phyloP scores from a whole-genome alignment of 1,140 invertebrate genomes.

The Aphidius ervi region DNA sequence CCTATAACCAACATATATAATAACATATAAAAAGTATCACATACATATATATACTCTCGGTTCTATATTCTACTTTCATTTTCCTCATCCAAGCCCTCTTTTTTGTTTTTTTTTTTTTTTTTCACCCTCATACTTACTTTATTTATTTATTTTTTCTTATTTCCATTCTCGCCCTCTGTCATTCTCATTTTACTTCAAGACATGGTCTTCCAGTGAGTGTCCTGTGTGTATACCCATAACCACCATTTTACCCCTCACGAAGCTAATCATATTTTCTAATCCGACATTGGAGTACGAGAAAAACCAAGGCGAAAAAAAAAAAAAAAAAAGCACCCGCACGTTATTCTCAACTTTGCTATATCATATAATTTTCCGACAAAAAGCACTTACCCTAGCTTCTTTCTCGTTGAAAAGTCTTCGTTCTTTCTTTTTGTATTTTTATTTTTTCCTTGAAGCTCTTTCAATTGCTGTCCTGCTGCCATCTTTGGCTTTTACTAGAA shows the following conservation, averaged over 20 bases:
- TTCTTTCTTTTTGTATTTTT: slow-evolving; percentile 3
- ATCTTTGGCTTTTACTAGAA: slow-evolving; percentile 38
- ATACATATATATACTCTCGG: too few relatives aligned
- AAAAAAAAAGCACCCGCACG: slow-evolving; percentile 34
- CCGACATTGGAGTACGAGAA: slow-evolving; percentile 34
- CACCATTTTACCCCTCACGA: slow-evolving; percentile 24
- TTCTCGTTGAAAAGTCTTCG: slow-evolving; percentile 33
- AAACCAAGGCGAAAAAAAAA: slow-evolving; percentile 10
- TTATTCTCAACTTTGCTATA: slow-evolving; percentile 37
- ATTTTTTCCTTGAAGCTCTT: slow-evolving; percentile 11
- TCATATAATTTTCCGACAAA: slow-evolving; percentile 53
- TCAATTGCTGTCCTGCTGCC: slow-evolving; percentile 5
- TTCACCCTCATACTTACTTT: too few relatives aligned
- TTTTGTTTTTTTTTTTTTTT: too few relatives aligned
- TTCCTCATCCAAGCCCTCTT: too few relatives aligned
- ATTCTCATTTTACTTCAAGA: slow-evolving; percentile 10
- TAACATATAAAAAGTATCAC: background rate
- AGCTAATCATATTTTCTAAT: slow-evolving; percentile 54
- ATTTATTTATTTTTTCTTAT: too few relatives aligned
- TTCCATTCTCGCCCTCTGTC: slow-evolving; percentile 7
- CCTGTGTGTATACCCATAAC: slow-evolving; percentile 13
- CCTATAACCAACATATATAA: slow-evolving; percentile 22
- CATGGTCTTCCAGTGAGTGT: slow-evolving; percentile 2
- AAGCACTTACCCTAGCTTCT: slow-evolving; percentile 50
- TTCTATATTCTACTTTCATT: too few relatives aligned